These are phyloP conservation scores for Orchesella cincta DNA, from an alignment of 1,140 invertebrate species.

Conservation along the genomic window DNA sequence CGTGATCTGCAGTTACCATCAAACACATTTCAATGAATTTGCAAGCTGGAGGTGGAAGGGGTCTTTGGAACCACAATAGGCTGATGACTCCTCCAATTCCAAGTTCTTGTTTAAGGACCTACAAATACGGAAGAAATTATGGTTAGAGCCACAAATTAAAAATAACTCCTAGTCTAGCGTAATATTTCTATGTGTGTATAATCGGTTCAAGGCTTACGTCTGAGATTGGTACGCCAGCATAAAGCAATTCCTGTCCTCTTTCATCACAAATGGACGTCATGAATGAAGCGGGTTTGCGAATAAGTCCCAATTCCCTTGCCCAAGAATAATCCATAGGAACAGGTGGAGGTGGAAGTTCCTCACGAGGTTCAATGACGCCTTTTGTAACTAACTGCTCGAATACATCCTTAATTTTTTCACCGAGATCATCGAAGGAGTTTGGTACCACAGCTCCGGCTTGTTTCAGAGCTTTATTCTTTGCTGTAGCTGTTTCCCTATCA, in stretches of 20 bases:
- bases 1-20: slow-evolving; percentile 99
- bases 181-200: neutral
- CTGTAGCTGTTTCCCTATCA: slow-evolving; percentile 86
- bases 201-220: slow-evolving; percentile 68
- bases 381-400: slow-evolving; percentile 79
- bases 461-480: slow-evolving; percentile 86
- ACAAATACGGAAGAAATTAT: neutral
- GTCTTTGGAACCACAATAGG: slow-evolving; percentile 96
- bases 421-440: slow-evolving; percentile 88
- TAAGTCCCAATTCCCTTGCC: slow-evolving; percentile 96
- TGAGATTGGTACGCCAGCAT: slow-evolving; percentile 98
- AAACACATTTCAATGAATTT: slow-evolving; percentile 99
- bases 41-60: slow-evolving; percentile 88
- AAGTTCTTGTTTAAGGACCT: slow-evolving; percentile 77
- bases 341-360: slow-evolving; percentile 94
- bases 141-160: neutral
- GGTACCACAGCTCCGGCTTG: slow-evolving; percentile 87
- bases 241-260: slow-evolving; percentile 94
- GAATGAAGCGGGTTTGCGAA: slow-evolving; percentile 97
- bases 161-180: neutral
- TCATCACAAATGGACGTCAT: slow-evolving; percentile 99
- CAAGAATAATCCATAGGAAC: slow-evolving; percentile 99
- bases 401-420: slow-evolving; percentile 72
- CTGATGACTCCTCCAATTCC: slow-evolving; percentile 97
- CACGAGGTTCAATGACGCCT: slow-evolving; percentile 80